Evolutionary conservation across 2,797 vertebrate species (phyloP).

Genomic region (Labeo calbasu): DNA sequence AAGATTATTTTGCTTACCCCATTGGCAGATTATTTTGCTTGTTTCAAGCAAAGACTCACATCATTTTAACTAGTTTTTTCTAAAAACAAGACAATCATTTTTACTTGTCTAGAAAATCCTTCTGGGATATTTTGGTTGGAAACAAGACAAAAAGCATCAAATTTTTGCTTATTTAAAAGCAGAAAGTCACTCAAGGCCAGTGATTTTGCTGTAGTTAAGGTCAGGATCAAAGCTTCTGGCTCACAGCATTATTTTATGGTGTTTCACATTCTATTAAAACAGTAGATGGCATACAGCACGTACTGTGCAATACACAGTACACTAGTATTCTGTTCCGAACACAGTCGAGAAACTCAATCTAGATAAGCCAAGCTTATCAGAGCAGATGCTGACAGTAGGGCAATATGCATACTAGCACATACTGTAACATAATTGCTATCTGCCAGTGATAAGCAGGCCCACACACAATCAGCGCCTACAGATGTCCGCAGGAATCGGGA

Average conservation of each 20-base stretch:
- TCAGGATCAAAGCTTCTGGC: background rate
- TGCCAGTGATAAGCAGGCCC: constrained; percentile 22
- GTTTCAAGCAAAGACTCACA: too few species aligned
- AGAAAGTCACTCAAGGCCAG: background rate
- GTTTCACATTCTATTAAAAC: background rate
- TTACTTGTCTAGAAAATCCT: too few species aligned
- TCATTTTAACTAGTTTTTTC: too few species aligned
- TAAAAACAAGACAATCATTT: too few species aligned
- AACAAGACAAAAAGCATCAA: too few species aligned
- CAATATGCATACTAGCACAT: background rate
- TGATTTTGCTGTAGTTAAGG: background rate
- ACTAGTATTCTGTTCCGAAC: background rate
- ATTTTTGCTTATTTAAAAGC: background rate
- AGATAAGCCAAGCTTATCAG: constrained; percentile 15
- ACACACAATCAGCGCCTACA: background rate
- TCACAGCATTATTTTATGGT: background rate
- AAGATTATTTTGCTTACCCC: too few species aligned
- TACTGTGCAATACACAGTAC: background rate
- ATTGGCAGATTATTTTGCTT: too few species aligned
- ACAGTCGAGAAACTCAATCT: background rate
- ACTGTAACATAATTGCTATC: constrained; percentile 29
- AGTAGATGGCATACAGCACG: background rate
- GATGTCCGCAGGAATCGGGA: background rate
- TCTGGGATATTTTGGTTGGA: too few species aligned
- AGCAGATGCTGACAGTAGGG: constrained; percentile 19